These are phyloP conservation scores for Pantelozetes paolii DNA, from an alignment of 2,888 invertebrate species.

Conservation along the genomic window DNA sequence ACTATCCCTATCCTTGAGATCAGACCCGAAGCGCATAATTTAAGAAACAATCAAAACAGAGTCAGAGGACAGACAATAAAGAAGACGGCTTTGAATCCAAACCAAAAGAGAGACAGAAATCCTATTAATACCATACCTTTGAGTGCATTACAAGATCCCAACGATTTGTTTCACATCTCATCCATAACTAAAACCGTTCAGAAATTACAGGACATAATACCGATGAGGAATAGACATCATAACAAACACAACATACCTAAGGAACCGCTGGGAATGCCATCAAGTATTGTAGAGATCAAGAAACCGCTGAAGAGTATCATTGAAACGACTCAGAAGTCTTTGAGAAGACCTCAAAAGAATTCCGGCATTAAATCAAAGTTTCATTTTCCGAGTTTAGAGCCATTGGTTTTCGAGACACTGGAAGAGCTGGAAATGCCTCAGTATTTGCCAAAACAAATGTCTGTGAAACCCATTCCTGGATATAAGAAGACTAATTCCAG, in stretches of 20 bases:
- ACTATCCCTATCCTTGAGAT: conserved; percentile 31
- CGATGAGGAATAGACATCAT: background rate
- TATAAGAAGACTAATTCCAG: background rate
- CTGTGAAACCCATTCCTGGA: background rate
- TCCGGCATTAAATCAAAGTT: background rate
- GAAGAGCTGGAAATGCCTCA: conserved; percentile 10
- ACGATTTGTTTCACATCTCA: background rate
- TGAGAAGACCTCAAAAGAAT: background rate
- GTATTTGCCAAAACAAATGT: background rate
- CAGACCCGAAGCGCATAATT: background rate
- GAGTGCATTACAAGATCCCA: background rate
- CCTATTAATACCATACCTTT: background rate
- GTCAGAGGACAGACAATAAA: background rate
- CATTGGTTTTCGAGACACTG: background rate
- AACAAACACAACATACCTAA: background rate
- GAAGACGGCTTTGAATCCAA: background rate
- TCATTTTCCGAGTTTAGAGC: conserved; percentile 4
- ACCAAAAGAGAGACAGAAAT: background rate
- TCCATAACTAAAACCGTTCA: background rate
- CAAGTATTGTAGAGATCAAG: background rate
- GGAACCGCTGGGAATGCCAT: conserved; percentile 3
- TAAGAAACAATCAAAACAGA: background rate
- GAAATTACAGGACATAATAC: conserved; percentile 8
- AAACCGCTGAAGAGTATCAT: background rate
- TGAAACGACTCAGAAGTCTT: background rate